These are phyloP conservation scores for Peromyscus aztecus DNA, from an alignment of 2,797 vertebrate species.

Conservation along the genomic window DNA sequence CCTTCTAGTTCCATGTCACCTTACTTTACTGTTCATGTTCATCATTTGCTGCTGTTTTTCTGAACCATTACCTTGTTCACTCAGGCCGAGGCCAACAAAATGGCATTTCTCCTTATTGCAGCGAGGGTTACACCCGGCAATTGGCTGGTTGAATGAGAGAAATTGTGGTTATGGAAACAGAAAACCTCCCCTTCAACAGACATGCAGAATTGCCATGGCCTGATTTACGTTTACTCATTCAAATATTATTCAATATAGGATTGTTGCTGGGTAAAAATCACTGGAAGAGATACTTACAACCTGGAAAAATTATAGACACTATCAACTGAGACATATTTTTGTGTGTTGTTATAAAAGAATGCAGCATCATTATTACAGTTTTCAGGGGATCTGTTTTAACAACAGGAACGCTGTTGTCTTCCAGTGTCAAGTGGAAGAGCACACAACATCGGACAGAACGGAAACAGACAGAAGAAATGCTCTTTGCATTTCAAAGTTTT, in stretches of 20 bases:
- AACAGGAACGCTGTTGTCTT: neutral
- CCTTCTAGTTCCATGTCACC: constrained; percentile 61
- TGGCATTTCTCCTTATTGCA: constrained; percentile 66
- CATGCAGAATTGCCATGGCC: constrained; percentile 15
- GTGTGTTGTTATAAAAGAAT: constrained; percentile 31
- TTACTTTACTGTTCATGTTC: constrained; percentile 10
- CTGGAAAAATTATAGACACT: constrained; percentile 32
- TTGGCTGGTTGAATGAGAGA: constrained; percentile 59
- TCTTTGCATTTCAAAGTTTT: constrained; percentile 41
- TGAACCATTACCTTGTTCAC: constrained; percentile 41
- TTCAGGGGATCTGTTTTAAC: neutral
- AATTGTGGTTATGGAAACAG: constrained; percentile 45
- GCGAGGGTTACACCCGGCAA: neutral
- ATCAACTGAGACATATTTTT: constrained; percentile 24
- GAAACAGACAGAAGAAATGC: neutral
- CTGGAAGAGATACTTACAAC: constrained; percentile 57
- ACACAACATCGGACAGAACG: neutral
- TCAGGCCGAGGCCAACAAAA: constrained; percentile 54
- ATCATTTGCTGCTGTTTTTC: constrained; percentile 66
- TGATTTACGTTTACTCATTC: constrained; percentile 40
- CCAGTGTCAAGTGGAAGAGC: neutral
- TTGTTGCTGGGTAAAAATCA: neutral
- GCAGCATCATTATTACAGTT: neutral
- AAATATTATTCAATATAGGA: constrained; percentile 42
- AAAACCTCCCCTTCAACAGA: constrained; percentile 64